Evolutionary conservation across 2,797 vertebrate genomes (phyloP).

Genomic region (Melopsittacus undulatus): DNA sequence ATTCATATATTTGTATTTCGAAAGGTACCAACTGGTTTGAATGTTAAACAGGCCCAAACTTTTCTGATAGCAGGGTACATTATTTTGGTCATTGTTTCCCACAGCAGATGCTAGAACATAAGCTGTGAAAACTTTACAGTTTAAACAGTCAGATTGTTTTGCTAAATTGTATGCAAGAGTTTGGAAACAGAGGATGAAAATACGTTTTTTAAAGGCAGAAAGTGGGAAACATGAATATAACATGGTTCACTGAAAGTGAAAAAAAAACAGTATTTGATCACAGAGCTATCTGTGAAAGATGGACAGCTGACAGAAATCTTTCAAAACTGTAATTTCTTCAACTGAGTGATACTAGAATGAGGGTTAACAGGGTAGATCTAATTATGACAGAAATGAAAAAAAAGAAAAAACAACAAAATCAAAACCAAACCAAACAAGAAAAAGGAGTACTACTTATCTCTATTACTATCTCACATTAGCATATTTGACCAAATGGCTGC

Average conservation of each 20-base stretch:
- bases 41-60: neutral
- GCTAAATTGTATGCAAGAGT: neutral
- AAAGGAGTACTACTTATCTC: neutral
- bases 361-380: neutral
- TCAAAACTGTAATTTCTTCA: neutral
- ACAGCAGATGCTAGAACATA: slow-evolving; percentile 11
- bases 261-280: neutral
- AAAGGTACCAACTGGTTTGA: neutral
- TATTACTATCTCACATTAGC: neutral
- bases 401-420: neutral
- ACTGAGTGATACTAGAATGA: neutral
- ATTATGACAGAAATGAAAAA: neutral
- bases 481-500: neutral
- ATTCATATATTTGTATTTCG: neutral
- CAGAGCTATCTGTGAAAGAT: neutral
- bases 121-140: slow-evolving; percentile 25
- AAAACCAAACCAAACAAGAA: neutral
- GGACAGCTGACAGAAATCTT: neutral
- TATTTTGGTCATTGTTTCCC: slow-evolving; percentile 34
- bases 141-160: slow-evolving; percentile 22
- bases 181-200: neutral
- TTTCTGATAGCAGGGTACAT: neutral
- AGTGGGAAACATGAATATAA: neutral
- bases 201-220: neutral
- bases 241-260: neutral